phyloP scores from a whole-genome alignment of 2,888 invertebrate species.

The Ethmia dodecea region DNA sequence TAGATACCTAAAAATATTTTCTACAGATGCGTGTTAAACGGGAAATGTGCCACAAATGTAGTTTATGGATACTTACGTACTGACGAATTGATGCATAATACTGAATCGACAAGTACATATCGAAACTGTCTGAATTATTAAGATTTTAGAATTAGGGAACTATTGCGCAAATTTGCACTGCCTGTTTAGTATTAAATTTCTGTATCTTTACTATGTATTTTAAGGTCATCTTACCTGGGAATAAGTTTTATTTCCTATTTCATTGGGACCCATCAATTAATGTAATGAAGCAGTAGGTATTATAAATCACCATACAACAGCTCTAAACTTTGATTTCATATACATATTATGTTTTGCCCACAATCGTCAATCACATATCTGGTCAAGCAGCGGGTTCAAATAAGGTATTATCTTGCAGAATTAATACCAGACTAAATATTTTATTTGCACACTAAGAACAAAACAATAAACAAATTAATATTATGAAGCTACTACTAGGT shows the following conservation, averaged over 20 bases:
- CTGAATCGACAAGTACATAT: conserved; percentile 51
- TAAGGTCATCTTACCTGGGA: conserved; percentile 36
- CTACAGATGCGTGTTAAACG: conserved; percentile 3
- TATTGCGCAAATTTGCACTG: conserved; percentile 69
- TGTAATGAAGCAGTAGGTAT: no score
- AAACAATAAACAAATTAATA: no score
- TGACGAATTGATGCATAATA: conserved; percentile 16
- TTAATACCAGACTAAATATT: no score
- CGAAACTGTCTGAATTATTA: conserved; percentile 50
- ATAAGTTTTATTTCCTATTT: conserved; percentile 26
- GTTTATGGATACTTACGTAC: conserved; percentile 2
- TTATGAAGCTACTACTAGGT: no score
- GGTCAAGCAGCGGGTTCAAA: no score
- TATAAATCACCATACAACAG: no score
- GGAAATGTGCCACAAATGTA: conserved; percentile 21
- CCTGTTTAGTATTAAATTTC: conserved; percentile 58
- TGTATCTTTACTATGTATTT: conserved; percentile 22
- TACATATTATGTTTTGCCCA: no score
- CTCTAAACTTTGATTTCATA: no score
- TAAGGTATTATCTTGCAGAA: no score
- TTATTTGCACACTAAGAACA: no score
- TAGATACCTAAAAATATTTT: conserved; percentile 1
- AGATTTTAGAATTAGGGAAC: conserved; percentile 36
- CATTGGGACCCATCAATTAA: no score
- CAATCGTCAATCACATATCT: no score